These are phyloP conservation scores for Eonycteris spelaea DNA, from an alignment of 2,113 vertebrate genomes.

Conservation along the genomic window DNA sequence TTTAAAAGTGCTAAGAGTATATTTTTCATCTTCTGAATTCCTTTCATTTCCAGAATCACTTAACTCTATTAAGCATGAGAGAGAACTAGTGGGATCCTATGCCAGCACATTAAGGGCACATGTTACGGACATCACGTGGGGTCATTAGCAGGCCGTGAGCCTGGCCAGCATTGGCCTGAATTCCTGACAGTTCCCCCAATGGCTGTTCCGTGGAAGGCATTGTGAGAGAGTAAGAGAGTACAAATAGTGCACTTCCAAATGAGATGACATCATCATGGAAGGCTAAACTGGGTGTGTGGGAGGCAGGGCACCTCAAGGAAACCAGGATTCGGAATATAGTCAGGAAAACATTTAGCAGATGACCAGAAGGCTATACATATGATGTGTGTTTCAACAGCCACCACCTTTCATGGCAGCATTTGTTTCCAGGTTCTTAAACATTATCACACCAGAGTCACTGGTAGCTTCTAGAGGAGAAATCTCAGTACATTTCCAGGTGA, in stretches of 20 bases:
- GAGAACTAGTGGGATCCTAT: conserved; percentile 75
- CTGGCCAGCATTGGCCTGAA: conserved; percentile 77
- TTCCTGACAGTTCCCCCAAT: conserved; percentile 75
- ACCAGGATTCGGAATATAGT: conserved; percentile 73
- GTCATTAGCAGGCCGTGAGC: conserved; percentile 77
- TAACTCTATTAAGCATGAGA: conserved; percentile 51
- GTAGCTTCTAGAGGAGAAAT: not conserved
- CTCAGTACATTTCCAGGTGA: not conserved
- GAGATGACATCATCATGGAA: conserved; percentile 78
- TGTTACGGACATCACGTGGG: conserved; percentile 75
- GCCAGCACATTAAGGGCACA: conserved; percentile 71
- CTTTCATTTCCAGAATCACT: conserved; percentile 27
- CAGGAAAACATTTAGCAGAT: conserved; percentile 67
- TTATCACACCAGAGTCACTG: not conserved
- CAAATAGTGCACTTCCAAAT: conserved; percentile 73
- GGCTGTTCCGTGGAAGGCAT: conserved; percentile 69
- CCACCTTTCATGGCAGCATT: not conserved
- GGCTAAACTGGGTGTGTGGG: conserved; percentile 73
- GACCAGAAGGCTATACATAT: conserved; percentile 72
- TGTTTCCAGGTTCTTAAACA: not conserved
- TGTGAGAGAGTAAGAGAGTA: conserved; percentile 72
- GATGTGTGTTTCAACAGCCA: not conserved
- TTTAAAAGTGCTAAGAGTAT: conserved; percentile 1
- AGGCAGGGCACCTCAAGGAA: conserved; percentile 72
- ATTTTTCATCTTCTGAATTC: conserved; percentile 19